These are phyloP conservation scores for Halcyon smyrnensis DNA, from an alignment of 2,797 vertebrate species.

Conservation along the genomic window DNA sequence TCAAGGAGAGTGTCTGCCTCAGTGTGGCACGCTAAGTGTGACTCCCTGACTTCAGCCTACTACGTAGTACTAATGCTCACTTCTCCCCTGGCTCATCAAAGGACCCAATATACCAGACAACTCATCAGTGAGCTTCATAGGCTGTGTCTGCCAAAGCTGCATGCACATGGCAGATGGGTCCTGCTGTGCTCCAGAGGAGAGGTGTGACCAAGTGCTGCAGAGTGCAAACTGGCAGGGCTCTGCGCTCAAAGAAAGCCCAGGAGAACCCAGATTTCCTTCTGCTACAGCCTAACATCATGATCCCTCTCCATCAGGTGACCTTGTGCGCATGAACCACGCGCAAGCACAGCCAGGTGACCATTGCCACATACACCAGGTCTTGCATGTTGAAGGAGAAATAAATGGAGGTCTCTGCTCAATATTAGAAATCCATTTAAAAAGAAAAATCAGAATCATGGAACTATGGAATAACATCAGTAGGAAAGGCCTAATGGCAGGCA, in stretches of 20 bases:
- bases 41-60: background rate
- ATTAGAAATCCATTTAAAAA: background rate
- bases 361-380: background rate
- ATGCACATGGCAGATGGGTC: background rate
- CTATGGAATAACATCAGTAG: background rate
- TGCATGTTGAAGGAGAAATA: background rate
- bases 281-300: background rate
- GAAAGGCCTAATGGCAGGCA: background rate
- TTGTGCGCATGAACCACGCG: background rate
- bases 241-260: background rate
- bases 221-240: background rate
- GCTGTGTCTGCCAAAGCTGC: background rate
- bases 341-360: background rate
- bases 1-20: background rate
- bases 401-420: background rate
- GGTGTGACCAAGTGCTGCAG: background rate
- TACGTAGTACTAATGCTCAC: background rate
- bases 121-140: background rate
- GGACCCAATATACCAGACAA: background rate
- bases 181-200: background rate
- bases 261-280: background rate
- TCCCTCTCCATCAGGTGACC: background rate
- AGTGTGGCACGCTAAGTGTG: background rate
- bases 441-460: background rate
- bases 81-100: background rate